These are phyloP conservation scores for Sardina pilchardus DNA, from an alignment of 2,113 vertebrate species.

Conservation along the genomic window DNA sequence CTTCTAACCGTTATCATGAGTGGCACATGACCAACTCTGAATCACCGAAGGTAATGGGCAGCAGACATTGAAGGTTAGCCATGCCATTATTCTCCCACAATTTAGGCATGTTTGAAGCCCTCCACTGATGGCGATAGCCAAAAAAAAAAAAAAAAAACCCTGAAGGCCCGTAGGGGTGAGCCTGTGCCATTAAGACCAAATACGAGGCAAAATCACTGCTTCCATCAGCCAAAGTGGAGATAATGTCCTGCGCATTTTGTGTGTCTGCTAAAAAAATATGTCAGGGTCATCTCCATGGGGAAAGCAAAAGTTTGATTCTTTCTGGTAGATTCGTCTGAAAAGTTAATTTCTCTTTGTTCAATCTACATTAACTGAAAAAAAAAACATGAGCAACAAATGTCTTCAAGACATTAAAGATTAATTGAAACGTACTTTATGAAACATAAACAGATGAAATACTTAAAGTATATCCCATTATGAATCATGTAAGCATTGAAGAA, in stretches of 20 bases:
- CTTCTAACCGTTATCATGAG: neutral
- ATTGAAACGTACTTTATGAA: neutral
- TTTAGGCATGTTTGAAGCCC: neutral
- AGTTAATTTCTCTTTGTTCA: slow-evolving; percentile 29
- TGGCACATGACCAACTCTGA: neutral
- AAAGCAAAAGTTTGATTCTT: slow-evolving; percentile 50
- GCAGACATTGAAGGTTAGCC: neutral
- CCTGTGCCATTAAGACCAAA: slow-evolving; percentile 46
- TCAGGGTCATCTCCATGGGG: slow-evolving; percentile 6
- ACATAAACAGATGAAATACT: neutral
- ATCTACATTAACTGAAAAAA: slow-evolving; percentile 21
- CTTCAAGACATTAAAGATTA: neutral
- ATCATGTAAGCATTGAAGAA: neutral
- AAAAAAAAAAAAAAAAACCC: neutral
- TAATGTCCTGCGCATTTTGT: slow-evolving; percentile 37
- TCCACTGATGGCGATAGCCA: neutral
- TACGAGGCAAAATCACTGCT: slow-evolving; percentile 34
- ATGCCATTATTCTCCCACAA: neutral
- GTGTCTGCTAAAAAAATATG: slow-evolving; percentile 10
- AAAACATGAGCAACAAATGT: neutral
- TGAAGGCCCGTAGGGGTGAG: slow-evolving; percentile 14
- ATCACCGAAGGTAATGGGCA: neutral
- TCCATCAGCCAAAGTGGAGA: slow-evolving; percentile 58
- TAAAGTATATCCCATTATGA: neutral
- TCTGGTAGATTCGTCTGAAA: slow-evolving; percentile 13